phyloP scores from a whole-genome alignment of 37 sponge, comb jelly and placozoan genomes.

The Ianthella basta region DNA sequence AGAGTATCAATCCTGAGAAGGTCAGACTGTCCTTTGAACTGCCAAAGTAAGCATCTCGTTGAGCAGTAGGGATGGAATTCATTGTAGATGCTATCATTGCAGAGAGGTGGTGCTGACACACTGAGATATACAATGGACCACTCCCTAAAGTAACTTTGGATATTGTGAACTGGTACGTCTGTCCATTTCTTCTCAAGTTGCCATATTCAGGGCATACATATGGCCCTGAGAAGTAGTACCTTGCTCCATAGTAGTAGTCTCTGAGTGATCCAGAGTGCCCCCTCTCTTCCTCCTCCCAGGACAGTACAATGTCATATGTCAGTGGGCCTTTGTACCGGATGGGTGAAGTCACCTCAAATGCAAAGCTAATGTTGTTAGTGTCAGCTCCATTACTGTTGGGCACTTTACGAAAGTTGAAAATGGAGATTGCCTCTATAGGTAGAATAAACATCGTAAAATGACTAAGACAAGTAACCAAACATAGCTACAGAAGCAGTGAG shows the following conservation, averaged over 20 bases:
- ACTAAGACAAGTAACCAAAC: too few species aligned
- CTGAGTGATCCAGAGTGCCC: neutral
- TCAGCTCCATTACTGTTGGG: neutral
- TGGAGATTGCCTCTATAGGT: too few species aligned
- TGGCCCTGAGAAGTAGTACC: neutral
- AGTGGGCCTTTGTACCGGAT: neutral
- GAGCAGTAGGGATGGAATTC: neutral
- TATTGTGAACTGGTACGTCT: neutral
- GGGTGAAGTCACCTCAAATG: neutral
- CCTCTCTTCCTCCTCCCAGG: neutral
- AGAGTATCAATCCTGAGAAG: too few species aligned
- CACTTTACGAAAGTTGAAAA: too few species aligned
- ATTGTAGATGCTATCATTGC: neutral
- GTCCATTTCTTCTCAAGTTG: neutral
- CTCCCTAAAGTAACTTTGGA: neutral
- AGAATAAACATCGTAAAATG: too few species aligned
- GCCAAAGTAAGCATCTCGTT: too few species aligned
- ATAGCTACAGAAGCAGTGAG: too few species aligned
- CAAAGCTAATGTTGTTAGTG: neutral
- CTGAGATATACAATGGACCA: conserved; percentile 1
- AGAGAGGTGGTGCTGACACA: neutral
- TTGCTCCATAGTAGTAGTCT: too few species aligned
- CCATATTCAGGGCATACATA: neutral
- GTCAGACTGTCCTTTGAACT: too few species aligned
- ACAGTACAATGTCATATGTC: neutral